Evolutionary conservation across 2,113 vertebrate species (phyloP).

Genomic region (Myrmecobius fasciatus): DNA sequence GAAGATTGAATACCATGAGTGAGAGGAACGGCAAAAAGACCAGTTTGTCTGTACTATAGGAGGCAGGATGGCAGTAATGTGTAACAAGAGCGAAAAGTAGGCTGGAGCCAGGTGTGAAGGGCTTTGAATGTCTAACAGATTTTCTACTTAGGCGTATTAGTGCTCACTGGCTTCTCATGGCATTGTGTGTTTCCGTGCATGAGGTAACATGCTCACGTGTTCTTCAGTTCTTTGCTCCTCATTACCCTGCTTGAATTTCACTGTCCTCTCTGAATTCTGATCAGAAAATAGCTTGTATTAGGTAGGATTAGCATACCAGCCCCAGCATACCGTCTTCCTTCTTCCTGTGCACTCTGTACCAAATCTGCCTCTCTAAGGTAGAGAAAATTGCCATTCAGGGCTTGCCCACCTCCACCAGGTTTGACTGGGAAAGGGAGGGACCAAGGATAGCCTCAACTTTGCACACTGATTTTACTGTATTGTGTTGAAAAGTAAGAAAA

Average conservation of each 20-base stretch:
- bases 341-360: background rate
- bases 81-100: background rate
- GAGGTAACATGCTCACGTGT: background rate
- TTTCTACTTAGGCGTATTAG: background rate
- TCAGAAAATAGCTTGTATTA: constrained; percentile 49
- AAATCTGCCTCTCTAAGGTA: fast-evolving
- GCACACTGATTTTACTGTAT: background rate
- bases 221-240: background rate
- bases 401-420: background rate
- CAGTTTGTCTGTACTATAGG: background rate
- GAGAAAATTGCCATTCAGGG: background rate
- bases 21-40: background rate
- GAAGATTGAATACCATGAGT: background rate
- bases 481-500: background rate
- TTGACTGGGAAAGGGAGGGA: background rate
- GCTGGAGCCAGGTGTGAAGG: too few relatives aligned
- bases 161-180: background rate
- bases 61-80: background rate
- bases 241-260: background rate
- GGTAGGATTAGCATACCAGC: constrained; percentile 23
- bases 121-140: background rate
- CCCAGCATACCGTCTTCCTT: background rate
- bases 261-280: background rate
- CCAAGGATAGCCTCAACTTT: background rate
- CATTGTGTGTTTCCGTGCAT: background rate